Percentiles rank a stretch among this genome's conserved stretches.
These are phyloP conservation scores for Hydractinia symbiolongicarpus DNA, from an alignment of 30 jellyfish, hydroid and myxozoan genomes.

Conservation along the genomic window DNA sequence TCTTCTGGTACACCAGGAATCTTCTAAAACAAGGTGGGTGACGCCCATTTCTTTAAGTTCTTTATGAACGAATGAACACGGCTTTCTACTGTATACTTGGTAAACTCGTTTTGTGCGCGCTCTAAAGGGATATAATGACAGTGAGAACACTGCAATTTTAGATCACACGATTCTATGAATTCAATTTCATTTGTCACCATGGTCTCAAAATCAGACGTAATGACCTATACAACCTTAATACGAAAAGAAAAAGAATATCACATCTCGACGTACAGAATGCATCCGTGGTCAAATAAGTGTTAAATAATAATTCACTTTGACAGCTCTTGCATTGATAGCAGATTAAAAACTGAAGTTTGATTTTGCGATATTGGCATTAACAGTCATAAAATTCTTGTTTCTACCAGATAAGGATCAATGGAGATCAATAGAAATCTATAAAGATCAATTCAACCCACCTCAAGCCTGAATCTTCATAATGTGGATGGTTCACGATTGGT, in stretches of 20 bases:
- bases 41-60: constrained; percentile 58
- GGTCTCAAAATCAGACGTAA: not conserved
- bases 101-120: constrained; percentile 71
- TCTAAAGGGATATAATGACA: constrained; percentile 17
- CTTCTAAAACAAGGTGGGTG: constrained; percentile 58
- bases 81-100: constrained; percentile 70
- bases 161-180: not conserved
- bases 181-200: too few relatives aligned
- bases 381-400: not conserved
- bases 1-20: constrained; percentile 74
- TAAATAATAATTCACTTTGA: too few relatives aligned
- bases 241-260: not conserved
- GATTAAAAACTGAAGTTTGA: too few relatives aligned
- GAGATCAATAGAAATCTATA: not conserved
- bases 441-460: constrained; percentile 38
- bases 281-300: too few relatives aligned
- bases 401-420: not conserved
- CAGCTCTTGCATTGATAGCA: too few relatives aligned
- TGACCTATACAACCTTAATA: not conserved
- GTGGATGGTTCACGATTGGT: constrained; percentile 92
- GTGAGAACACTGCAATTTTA: not conserved
- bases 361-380: too few relatives aligned
- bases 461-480: constrained; percentile 82
- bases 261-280: too few relatives aligned
- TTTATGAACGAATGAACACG: constrained; percentile 44